phyloP scores from a whole-genome alignment of 2,888 invertebrate species.

The Hirudinaria manillensis region DNA sequence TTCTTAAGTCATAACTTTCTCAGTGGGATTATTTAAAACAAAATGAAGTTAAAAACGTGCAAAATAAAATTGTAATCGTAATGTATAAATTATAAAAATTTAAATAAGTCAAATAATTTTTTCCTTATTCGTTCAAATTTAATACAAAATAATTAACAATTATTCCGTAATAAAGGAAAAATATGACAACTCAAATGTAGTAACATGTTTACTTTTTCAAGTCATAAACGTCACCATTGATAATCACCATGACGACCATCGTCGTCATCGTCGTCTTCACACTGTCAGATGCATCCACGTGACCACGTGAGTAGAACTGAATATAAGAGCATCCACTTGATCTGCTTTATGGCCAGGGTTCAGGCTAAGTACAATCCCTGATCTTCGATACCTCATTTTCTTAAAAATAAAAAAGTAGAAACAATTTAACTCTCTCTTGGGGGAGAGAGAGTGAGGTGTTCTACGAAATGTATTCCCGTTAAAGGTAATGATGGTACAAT shows the following conservation, averaged over 20 bases:
- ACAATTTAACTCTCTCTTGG: background rate
- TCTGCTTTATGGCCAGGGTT: background rate
- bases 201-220: background rate
- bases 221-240: background rate
- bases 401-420: background rate
- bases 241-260: conserved; percentile 17
- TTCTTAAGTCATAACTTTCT: too few relatives aligned
- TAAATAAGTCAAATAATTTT: too few relatives aligned
- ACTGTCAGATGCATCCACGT: background rate
- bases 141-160: background rate
- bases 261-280: conserved; percentile 24
- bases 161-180: background rate
- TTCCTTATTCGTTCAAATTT: background rate
- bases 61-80: too few relatives aligned
- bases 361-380: too few relatives aligned
- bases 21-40: too few relatives aligned
- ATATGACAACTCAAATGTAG: background rate
- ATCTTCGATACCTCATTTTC: background rate
- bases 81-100: too few relatives aligned
- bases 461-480: too few relatives aligned
- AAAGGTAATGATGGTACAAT: background rate
- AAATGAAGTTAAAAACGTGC: too few relatives aligned
- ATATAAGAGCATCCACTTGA: background rate
- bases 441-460: too few relatives aligned
- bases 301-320: background rate